A percentile compares a stretch with the other conserved stretches of the same genome.
phyloP scores from a whole-genome alignment of 2,113 vertebrate genomes.

The Taxidea taxus region DNA sequence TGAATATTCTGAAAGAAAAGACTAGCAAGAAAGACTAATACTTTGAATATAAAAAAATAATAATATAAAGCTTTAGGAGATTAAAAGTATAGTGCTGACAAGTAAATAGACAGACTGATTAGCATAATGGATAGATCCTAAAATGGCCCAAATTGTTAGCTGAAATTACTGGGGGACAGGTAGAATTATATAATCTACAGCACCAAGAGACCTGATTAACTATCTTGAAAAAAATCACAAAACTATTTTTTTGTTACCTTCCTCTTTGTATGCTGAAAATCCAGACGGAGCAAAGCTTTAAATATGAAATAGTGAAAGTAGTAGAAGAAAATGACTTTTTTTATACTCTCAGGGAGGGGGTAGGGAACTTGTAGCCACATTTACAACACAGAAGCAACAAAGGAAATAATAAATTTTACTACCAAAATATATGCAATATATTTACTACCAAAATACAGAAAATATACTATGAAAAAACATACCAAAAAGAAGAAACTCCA shows the following conservation, averaged over 20 bases:
- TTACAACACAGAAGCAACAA: neutral
- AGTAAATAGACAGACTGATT: neutral
- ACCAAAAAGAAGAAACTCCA: neutral
- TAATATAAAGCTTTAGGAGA: neutral
- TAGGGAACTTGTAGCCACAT: neutral
- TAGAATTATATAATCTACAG: neutral
- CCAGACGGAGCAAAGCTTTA: neutral
- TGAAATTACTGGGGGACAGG: neutral
- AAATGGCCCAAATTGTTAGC: neutral
- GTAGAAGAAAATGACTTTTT: neutral
- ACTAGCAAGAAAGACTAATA: neutral
- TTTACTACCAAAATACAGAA: neutral
- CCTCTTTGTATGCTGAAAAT: neutral
- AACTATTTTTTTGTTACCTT: neutral
- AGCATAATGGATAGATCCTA: neutral
- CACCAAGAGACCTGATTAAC: neutral
- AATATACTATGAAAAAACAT: neutral
- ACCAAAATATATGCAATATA: neutral
- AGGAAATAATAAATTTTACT: neutral
- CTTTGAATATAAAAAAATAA: neutral
- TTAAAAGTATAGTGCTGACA: neutral
- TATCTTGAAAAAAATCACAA: neutral
- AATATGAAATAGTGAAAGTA: neutral
- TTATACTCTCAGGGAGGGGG: neutral
- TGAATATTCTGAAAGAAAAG: constrained; percentile 4